These are phyloP conservation scores for Syngnathus scovelli DNA, from an alignment of 2,113 vertebrate species.

Conservation along the genomic window DNA sequence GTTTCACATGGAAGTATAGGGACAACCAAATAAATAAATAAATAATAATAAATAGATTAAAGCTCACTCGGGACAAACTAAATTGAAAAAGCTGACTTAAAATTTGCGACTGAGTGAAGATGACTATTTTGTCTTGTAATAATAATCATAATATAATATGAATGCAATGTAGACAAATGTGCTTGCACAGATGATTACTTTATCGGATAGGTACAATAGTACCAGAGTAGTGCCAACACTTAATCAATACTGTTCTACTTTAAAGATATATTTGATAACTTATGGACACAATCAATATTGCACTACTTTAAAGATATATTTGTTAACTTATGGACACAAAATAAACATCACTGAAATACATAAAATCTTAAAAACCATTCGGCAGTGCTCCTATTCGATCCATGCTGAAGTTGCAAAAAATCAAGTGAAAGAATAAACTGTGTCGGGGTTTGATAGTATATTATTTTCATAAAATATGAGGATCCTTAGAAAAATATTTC, in stretches of 20 bases:
- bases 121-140: slow-evolving; percentile 26
- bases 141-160: slow-evolving; percentile 24
- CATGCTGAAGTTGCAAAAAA: slow-evolving; percentile 20
- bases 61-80: slow-evolving; percentile 37
- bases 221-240: slow-evolving; percentile 20
- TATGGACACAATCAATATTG: not conserved
- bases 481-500: slow-evolving; percentile 76
- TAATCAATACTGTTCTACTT: slow-evolving; percentile 13
- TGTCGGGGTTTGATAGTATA: slow-evolving; percentile 41
- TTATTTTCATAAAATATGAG: slow-evolving; percentile 56
- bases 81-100: slow-evolving; percentile 24
- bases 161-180: slow-evolving; percentile 50
- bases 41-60: slow-evolving; percentile 21
- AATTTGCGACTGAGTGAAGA: slow-evolving; percentile 21
- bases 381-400: slow-evolving; percentile 48
- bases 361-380: slow-evolving; percentile 40
- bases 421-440: slow-evolving; percentile 34
- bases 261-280: slow-evolving; percentile 13
- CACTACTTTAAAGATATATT: slow-evolving; percentile 12
- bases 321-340: slow-evolving; percentile 24
- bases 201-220: slow-evolving; percentile 19
- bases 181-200: slow-evolving; percentile 13
- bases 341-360: slow-evolving; percentile 40
- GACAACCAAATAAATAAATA: slow-evolving; percentile 15
- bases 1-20: slow-evolving; percentile 33